phyloP scores from a whole-genome alignment of 2,113 vertebrate genomes.

The Atractosteus spatula region DNA sequence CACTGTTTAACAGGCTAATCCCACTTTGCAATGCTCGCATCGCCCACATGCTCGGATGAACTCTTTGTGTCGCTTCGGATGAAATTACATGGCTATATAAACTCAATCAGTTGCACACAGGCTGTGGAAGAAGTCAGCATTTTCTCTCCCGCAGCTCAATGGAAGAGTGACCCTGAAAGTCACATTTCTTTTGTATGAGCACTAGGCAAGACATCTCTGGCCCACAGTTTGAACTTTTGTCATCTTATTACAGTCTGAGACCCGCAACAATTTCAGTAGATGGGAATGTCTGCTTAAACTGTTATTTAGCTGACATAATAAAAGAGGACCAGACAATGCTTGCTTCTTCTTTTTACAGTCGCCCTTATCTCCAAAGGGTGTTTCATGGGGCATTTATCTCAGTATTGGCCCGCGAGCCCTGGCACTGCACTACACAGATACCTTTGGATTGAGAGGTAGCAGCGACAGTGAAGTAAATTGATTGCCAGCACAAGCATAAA shows the following conservation, averaged over 20 bases:
- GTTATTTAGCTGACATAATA: background rate
- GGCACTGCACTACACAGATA: background rate
- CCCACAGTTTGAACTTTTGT: background rate
- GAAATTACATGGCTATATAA: constrained; percentile 4
- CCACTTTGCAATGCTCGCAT: constrained; percentile 1
- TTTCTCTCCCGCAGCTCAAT: background rate
- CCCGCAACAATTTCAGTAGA: background rate
- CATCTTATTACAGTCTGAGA: background rate
- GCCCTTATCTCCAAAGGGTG: background rate
- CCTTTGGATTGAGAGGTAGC: background rate
- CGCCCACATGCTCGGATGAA: background rate
- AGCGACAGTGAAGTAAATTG: background rate
- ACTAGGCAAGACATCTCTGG: background rate
- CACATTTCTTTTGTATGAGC: background rate
- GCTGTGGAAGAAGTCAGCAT: background rate
- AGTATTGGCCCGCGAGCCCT: background rate
- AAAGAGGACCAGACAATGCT: background rate
- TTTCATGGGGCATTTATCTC: background rate
- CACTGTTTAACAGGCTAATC: constrained; percentile 1
- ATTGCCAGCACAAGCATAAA: no score
- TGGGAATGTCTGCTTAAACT: constrained; percentile 2
- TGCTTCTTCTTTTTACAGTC: background rate
- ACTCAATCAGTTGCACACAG: background rate
- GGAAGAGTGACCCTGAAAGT: background rate
- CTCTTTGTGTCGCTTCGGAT: constrained; percentile 1